phyloP scores from a whole-genome alignment of 2,797 vertebrate species.

The Morus bassanus region DNA sequence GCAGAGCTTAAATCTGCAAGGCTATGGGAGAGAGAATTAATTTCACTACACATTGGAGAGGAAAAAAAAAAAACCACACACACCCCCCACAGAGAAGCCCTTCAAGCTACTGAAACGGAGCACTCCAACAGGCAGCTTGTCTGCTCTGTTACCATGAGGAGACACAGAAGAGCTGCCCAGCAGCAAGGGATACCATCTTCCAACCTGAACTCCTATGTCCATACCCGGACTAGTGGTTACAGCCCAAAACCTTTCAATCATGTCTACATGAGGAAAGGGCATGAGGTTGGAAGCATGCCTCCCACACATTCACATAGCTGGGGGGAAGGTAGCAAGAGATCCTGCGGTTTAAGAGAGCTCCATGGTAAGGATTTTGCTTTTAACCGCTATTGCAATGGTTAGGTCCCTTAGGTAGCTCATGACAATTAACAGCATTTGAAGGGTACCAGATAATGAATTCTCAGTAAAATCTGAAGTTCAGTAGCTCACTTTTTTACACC shows the following conservation, averaged over 20 bases:
- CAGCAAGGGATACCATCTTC: neutral
- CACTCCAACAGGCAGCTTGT: neutral
- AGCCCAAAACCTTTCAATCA: neutral
- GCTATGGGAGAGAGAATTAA: neutral
- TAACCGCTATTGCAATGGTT: neutral
- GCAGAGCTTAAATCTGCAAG: neutral
- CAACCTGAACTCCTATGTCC: neutral
- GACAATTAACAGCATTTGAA: neutral
- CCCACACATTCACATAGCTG: neutral
- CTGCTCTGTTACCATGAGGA: neutral
- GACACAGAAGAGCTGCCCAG: neutral
- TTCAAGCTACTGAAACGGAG: neutral
- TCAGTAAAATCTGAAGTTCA: neutral
- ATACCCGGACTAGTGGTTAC: rapidly evolving
- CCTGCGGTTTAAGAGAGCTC: neutral
- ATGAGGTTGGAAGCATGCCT: neutral
- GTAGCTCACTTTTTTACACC: neutral
- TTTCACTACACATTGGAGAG: neutral
- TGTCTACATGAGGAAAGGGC: neutral
- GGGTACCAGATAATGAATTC: neutral
- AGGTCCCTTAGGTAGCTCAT: neutral
- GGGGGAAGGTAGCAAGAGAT: neutral
- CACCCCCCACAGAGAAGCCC: neutral
- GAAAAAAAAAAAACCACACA: no score
- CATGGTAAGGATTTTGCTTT: neutral